Percentiles rank a stretch among this genome's conserved stretches.
Evolutionary conservation across 2,113 vertebrate species (phyloP).

Genomic region (Charadrius vociferus): DNA sequence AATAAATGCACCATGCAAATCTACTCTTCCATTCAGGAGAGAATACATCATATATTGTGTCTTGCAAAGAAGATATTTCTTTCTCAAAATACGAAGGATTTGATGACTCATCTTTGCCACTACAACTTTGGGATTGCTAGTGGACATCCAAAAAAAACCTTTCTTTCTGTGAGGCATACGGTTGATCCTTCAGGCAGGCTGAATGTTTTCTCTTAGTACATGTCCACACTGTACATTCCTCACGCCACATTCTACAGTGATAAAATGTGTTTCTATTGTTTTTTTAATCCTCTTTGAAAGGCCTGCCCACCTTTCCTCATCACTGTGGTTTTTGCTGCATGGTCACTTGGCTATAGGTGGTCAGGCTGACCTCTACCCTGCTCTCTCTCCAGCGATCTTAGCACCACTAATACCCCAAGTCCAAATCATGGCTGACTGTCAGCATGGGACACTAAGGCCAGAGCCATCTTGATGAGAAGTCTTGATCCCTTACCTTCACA

Average conservation of each 20-base stretch:
- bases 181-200: background rate
- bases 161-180: background rate
- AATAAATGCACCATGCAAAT: background rate
- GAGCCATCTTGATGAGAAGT: background rate
- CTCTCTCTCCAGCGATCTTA: background rate
- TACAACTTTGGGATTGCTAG: background rate
- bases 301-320: background rate
- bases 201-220: background rate
- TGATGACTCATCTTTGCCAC: background rate
- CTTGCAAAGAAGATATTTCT: background rate
- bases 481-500: background rate
- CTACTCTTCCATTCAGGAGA: background rate
- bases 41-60: background rate
- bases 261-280: background rate
- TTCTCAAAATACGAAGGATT: background rate
- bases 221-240: background rate
- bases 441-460: background rate
- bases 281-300: background rate
- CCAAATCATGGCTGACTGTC: background rate
- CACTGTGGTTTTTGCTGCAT: background rate
- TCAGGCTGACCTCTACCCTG: background rate
- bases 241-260: rapidly evolving
- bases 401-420: background rate
- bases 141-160: background rate
- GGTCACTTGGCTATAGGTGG: background rate